Evolutionary conservation across 2,888 invertebrate genomes (phyloP).

Genomic region (Sycophila texana): DNA sequence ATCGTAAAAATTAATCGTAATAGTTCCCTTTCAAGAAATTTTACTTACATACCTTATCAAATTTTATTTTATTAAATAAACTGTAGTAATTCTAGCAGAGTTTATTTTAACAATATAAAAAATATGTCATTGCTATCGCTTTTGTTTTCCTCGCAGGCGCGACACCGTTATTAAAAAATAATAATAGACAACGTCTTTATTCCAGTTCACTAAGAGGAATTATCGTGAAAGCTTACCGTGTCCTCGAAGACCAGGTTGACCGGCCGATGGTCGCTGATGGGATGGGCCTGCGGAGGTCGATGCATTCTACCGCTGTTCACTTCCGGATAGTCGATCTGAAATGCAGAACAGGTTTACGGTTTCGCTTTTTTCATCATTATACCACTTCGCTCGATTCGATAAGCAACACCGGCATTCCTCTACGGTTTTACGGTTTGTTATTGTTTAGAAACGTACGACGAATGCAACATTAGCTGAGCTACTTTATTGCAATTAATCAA

Average conservation of each 20-base stretch:
- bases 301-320: conserved; percentile 76
- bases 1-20: no score
- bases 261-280: conserved; percentile 74
- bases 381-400: no score
- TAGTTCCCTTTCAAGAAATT: no score
- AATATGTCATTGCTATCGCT: not conserved
- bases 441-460: no score
- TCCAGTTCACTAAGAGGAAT: conserved; percentile 5
- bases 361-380: conserved; percentile 1
- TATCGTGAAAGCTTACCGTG: conserved; percentile 70
- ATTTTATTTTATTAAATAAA: not conserved
- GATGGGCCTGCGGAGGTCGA: conserved; percentile 74
- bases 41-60: no score
- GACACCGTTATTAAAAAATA: no score
- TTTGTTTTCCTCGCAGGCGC: not conserved
- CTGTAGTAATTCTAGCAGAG: not conserved
- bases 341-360: conserved; percentile 45
- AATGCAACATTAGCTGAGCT: no score
- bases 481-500: no score
- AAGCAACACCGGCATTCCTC: no score
- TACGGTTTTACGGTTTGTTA: no score
- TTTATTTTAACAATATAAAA: not conserved
- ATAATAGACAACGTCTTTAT: not conserved
- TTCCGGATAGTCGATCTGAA: conserved; percentile 86
- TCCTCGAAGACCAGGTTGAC: conserved; percentile 77